Evolutionary conservation across 2,888 invertebrate genomes (phyloP), one percentile per base, ranked within the genome.

Genomic region (Hyles lineata): DNA sequence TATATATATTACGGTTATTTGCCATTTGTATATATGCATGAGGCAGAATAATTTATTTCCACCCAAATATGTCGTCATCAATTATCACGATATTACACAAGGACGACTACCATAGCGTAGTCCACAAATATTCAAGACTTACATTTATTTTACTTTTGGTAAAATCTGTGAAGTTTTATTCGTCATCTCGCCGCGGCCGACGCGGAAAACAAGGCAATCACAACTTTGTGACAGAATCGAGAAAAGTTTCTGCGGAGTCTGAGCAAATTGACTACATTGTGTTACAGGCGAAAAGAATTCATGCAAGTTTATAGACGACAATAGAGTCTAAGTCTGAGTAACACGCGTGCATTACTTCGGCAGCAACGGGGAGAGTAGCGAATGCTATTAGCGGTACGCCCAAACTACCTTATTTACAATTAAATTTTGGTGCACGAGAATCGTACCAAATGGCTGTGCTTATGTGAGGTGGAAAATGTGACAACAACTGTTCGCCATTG

Each of bases 131-230:
- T 72, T 72, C 60, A 76, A 71, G 62, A 70, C 23, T 71, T 74
- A 70, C 74, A 72, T 75, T 71, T 58, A 74, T 60, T 69, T 77
- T 74, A 67, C 60, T 73, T 73, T 43, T 29, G 58, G 71, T 71
- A 70, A 77, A 80, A 82, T 80, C 78, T 82, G 78, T 79, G 74
- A 88, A 89, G 85, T 90, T 89, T 87, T 86, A 88, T 90, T 86
- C 85, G 86, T 88, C 89, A 89, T 89, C 85, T 87, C 85, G 83
- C 85, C 82, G 81, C 75, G 85, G 83, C 80, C 84, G 86, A 83
- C 87, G 87, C 88, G 84, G 89, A 88, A 91, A 90, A 91, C 90
- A 90, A 90, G 89, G 88, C 90, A 91, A 92, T 92, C 89, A 89
- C 85, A 90, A 91, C 84, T 90, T 90, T 85, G 83, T 82, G 86